Base-by-base conservation (phyloP, 2,113 vertebrate genomes). In the Felis chaus region DNA sequence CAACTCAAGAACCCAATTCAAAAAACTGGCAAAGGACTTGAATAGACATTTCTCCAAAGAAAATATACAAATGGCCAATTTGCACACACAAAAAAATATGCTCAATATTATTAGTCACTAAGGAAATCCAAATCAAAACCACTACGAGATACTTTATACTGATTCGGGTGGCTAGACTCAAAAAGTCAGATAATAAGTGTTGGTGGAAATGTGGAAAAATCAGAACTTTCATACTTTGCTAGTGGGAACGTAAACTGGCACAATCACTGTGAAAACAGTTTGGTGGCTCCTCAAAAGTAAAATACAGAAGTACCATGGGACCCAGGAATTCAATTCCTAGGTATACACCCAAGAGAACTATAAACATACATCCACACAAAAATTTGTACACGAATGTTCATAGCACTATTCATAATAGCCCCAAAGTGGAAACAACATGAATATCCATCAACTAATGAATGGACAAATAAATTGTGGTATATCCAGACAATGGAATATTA, bases 11-110 rank as follows among this genome's bases (percentile, higher is more conserved):
- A 78, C 31, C 16, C 71, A 84, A 31, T 39, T 61, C 33, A 79
- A 85, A 48, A 48, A 95, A 69, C 14, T 41, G 39, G n/a, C 65
- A 96, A 96, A 92, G 36, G 50, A 76, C n/a, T 87, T 86, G 53
- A 55, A 84, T 0, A 73, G 74, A 65, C 19, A 71, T 33, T 71
- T 65, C 74, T 92, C 39, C 63, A 81, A 65, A 91, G 71, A 78
- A 41, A 23, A 36, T 41, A 80, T 11, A 80, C n/a, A 91, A 79
- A 87, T 29, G 65, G 55, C 33, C 63, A 50, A 0, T 61, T 15
- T 86, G 13, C 41, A 39, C 57, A 61, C 57, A 57, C 65, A 80
- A 9, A n/a, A 39, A 79, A 87, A 80, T 61, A 53, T 23, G 14
- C 6, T 39, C 69, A 33, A 48, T 36, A 61, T 71, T 19, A 31